Percentiles rank a stretch among this genome's conserved stretches.
These are phyloP conservation scores for Microcebus ravelobensis DNA, from an alignment of 2,113 vertebrate species.

Conservation along the genomic window DNA sequence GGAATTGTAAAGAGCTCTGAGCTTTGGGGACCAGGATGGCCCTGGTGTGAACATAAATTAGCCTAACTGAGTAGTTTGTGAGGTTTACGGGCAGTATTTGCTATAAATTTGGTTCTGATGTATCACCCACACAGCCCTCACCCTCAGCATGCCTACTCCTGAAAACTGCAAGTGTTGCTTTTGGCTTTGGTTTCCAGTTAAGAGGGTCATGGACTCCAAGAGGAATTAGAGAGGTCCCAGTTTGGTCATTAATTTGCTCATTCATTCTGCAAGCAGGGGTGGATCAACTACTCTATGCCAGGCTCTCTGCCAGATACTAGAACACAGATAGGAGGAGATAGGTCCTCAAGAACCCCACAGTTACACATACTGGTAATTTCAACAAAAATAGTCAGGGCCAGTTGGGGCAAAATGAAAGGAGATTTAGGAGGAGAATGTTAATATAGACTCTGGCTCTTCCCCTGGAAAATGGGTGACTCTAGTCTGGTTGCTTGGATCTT, in stretches of 20 bases:
- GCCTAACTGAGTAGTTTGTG: constrained; percentile 65
- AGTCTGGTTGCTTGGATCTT: background rate
- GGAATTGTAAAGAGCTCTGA: constrained; percentile 77
- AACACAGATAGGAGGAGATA: background rate
- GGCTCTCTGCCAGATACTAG: background rate
- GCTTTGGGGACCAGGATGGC: constrained; percentile 57
- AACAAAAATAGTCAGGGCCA: background rate
- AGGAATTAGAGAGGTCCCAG: background rate
- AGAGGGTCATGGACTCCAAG: background rate
- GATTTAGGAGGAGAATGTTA: background rate
- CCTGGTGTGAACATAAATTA: constrained; percentile 74
- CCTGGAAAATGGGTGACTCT: background rate
- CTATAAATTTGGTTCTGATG: constrained; percentile 70
- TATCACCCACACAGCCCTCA: background rate
- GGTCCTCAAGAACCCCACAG: background rate
- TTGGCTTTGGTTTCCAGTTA: background rate
- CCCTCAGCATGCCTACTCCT: background rate
- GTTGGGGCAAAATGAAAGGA: background rate
- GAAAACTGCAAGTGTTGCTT: constrained; percentile 32
- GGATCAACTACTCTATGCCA: background rate
- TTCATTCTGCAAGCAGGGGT: background rate
- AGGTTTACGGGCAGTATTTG: constrained; percentile 66
- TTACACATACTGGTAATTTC: background rate
- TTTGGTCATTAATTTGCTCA: constrained; percentile 32
- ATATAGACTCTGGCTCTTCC: background rate